Percentiles rank a stretch among this genome's conserved stretches.
Evolutionary conservation across 1,140 invertebrate genomes (phyloP).

Genomic region (Nasonia vitripennis): DNA sequence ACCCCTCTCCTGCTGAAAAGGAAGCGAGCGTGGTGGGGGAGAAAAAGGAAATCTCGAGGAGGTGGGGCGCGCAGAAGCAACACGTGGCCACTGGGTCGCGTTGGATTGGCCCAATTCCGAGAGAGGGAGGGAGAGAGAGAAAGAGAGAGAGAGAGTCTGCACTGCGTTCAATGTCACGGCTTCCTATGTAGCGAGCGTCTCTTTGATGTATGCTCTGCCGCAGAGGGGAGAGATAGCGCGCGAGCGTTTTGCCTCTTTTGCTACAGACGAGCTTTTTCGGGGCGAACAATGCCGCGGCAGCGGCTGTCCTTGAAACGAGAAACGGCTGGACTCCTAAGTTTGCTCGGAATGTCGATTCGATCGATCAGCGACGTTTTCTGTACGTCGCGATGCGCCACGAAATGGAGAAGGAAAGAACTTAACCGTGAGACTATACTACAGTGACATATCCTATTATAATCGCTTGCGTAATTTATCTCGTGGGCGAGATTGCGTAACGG

Average conservation of each 20-base stretch:
- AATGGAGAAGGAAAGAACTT: no score
- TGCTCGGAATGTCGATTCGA: no score
- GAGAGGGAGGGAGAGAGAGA: neutral
- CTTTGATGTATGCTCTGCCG: neutral
- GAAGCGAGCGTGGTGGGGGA: neutral
- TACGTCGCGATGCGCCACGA: no score
- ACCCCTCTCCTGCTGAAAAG: neutral
- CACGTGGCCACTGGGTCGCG: slow-evolving; percentile 45
- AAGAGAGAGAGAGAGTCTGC: neutral
- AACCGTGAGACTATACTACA: no score
- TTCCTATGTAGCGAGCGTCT: neutral
- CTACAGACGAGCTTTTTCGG: neutral
- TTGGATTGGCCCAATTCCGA: slow-evolving; percentile 50
- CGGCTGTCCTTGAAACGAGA: no score
- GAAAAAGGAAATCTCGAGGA: slow-evolving; percentile 14
- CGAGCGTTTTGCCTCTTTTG: neutral
- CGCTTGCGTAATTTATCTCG: no score
- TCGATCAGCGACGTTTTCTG: no score
- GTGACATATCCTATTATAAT: no score
- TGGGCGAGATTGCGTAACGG: no score
- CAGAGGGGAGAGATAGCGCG: neutral
- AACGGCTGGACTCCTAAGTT: no score
- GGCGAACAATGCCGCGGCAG: no score
- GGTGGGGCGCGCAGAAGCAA: slow-evolving; percentile 36
- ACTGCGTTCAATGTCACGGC: slow-evolving; percentile 47